Evolutionary conservation across 2,888 invertebrate genomes (phyloP), one percentile per base, ranked within the genome.

Genomic region (Cheilosia impressa): DNA sequence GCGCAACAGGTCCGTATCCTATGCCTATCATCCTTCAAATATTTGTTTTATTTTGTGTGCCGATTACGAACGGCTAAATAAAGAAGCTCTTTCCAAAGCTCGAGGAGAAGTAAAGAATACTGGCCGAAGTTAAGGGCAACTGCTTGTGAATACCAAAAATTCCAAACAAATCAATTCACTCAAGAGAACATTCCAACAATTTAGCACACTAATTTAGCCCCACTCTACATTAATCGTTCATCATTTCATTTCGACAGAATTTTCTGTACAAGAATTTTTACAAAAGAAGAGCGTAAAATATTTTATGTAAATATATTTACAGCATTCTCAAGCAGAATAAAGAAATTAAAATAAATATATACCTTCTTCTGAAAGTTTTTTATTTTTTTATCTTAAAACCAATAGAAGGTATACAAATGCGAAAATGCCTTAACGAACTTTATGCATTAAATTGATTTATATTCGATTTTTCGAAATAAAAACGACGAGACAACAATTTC

Each of bases 401-500:
- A 62, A 43, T 62, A 78, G 50, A 78, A 72, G 43, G 38, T 31
- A 62, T 43, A 66, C 53, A 62, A 77, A 60, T 82, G 65, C 81
- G 65, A 66, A 71, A 53, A 82, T 77, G 82, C 57, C 55, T 31
- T 76, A 50, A 68, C 60, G 31, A 77, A 41, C 3, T 60, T 34
- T 38, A 73, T 73, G 78, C 65, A 87, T 81, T 85, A 77, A n/a
- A 47, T 38, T 57, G n/a, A 19, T 27, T 53, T 55, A 31, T 22
- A 22, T 47, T 31, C 50, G 13, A 78, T 63, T 66, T 89, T 89
- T 89, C 90, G 90, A 90, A 90, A 90, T 91, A 90, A 92, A 93
- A 92, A 63, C 55, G 68, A 68, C 19, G 55, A 69, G 17, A 43
- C 41, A 53, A 68, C 31, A 47, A 47, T 65, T 55, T 57, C 2